Conservation (phyloP, 1,140 invertebrate genomes). For the Dreissena rostriformis region DNA sequence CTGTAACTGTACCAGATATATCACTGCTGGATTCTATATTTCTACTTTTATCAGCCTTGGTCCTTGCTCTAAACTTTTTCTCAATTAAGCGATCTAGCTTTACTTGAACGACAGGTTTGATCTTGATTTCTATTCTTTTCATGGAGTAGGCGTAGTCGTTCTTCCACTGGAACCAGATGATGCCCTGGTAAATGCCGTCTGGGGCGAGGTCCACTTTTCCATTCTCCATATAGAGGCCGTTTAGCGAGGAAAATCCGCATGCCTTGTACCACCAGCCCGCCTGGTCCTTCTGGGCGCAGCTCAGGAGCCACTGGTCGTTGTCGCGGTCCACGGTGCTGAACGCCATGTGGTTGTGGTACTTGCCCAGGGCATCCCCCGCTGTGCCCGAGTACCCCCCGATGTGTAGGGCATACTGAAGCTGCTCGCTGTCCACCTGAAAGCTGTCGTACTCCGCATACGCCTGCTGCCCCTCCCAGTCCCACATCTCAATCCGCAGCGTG, state of each 20-base stretch:
- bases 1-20: background rate
- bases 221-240: conserved; percentile 83
- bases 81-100: conserved; percentile 34
- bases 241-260: conserved; percentile 85
- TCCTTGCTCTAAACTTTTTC: background rate
- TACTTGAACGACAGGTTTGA: conserved; percentile 68
- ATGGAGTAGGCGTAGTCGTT: conserved; percentile 82
- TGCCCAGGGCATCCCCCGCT: conserved; percentile 85
- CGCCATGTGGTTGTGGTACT: conserved; percentile 83
- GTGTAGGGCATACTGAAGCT: conserved; percentile 94
- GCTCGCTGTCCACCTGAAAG: conserved; percentile 75
- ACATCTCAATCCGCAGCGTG: conserved; percentile 92
- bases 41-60: background rate
- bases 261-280: conserved; percentile 86
- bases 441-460: conserved; percentile 67
- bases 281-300: conserved; percentile 85
- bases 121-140: conserved; percentile 81
- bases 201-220: conserved; percentile 62
- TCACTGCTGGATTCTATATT: background rate
- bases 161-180: conserved; percentile 85
- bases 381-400: conserved; percentile 95
- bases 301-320: conserved; percentile 85
- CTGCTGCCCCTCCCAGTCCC: conserved; percentile 96
- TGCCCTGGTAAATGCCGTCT: conserved; percentile 79
- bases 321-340: conserved; percentile 85